Evolutionary conservation across 2,113 vertebrate genomes (phyloP).

Genomic region (Tupaia tana): DNA sequence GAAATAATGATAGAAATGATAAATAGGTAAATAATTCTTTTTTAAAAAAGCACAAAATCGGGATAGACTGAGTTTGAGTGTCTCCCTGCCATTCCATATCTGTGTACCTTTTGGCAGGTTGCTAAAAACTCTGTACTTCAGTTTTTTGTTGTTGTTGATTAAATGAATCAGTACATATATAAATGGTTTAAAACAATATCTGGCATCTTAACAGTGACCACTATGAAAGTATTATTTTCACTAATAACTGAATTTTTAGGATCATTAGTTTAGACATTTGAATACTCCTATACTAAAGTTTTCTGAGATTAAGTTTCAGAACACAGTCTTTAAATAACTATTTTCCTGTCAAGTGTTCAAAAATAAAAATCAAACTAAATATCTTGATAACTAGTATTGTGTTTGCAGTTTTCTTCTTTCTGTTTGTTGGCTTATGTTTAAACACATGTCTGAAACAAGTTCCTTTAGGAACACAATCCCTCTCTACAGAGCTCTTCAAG

Average conservation of each 20-base stretch:
- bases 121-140: not conserved
- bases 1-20: no score
- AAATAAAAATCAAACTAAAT: slow-evolving; percentile 43
- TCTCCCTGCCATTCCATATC: not conserved
- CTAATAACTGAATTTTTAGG: not conserved
- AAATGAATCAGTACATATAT: not conserved
- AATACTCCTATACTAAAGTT: slow-evolving; percentile 1
- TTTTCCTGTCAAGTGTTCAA: slow-evolving; percentile 33
- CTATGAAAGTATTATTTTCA: not conserved
- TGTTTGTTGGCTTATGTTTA: slow-evolving; percentile 17
- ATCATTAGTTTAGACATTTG: not conserved
- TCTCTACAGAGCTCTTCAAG: not conserved
- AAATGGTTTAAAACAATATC: not conserved
- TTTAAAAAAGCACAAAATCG: not conserved
- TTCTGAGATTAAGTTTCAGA: not conserved
- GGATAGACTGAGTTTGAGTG: not conserved
- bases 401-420: not conserved
- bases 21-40: no score
- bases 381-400: not conserved
- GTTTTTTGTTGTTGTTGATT: not conserved
- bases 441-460: slow-evolving; percentile 40
- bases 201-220: not conserved
- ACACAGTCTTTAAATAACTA: not conserved
- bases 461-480: not conserved
- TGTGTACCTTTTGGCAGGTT: not conserved